A percentile compares a stretch with the other conserved stretches of the same genome.
These are phyloP conservation scores for Ephialtes manifestator DNA, from an alignment of 2,888 invertebrate genomes.

Conservation along the genomic window DNA sequence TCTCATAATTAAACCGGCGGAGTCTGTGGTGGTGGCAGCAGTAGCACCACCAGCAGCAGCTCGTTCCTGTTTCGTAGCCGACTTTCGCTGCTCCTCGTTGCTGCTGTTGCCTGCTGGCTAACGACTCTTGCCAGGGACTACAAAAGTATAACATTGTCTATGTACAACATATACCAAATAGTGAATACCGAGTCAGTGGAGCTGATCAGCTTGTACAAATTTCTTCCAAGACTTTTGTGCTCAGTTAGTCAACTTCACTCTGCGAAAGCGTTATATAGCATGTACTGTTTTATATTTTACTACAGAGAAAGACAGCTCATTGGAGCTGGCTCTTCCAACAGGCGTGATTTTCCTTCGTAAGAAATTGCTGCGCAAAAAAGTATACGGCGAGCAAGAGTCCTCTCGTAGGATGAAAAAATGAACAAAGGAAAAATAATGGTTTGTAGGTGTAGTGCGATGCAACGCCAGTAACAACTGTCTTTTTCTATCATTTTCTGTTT, in stretches of 20 bases:
- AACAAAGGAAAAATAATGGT: background rate
- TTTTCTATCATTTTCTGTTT: too few relatives aligned
- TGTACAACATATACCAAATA: background rate
- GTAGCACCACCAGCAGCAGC: slow-evolving; percentile 45
- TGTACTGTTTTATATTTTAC: slow-evolving; percentile 24
- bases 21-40: slow-evolving; percentile 58
- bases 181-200: slow-evolving; percentile 1
- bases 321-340: slow-evolving; percentile 22
- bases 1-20: slow-evolving; percentile 72
- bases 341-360: slow-evolving; percentile 23
- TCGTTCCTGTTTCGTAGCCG: slow-evolving; percentile 67
- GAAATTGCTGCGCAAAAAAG: slow-evolving; percentile 29
- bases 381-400: background rate
- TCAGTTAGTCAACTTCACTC: slow-evolving; percentile 11
- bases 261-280: background rate
- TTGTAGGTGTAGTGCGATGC: slow-evolving; percentile 23
- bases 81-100: slow-evolving; percentile 58
- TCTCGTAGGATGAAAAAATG: slow-evolving; percentile 19
- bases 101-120: slow-evolving; percentile 47
- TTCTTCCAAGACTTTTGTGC: background rate
- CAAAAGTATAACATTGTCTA: slow-evolving; percentile 45
- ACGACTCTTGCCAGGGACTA: slow-evolving; percentile 63
- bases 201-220: slow-evolving; percentile 11
- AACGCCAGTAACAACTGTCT: too few relatives aligned
- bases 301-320: slow-evolving; percentile 25